A percentile compares a stretch with the other conserved stretches of the same genome.
Evolutionary conservation across 2,113 vertebrate genomes (phyloP).

Genomic region (Melanotaenia duboulayi): DNA sequence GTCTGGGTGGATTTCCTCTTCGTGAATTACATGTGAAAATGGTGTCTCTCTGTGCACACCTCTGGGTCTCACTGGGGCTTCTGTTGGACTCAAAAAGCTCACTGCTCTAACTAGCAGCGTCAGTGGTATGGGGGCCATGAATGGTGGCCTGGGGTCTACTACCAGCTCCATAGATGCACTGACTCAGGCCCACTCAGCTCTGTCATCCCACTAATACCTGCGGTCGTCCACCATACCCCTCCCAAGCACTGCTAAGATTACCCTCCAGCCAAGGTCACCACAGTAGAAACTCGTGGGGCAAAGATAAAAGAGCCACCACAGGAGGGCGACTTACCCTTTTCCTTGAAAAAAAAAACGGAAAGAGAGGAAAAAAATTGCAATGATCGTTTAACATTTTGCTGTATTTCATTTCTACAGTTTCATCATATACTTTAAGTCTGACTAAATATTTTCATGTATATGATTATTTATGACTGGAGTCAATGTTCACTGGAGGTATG

Average conservation of each 20-base stretch:
- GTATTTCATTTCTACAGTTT: slow-evolving; percentile 78
- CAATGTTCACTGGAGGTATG: slow-evolving; percentile 75
- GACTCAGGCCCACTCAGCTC: slow-evolving; percentile 98
- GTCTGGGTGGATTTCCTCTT: slow-evolving; percentile 59
- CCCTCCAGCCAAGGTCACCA: slow-evolving; percentile 89
- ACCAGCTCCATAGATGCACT: slow-evolving; percentile 97
- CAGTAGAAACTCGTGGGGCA: slow-evolving; percentile 89
- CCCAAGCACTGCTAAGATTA: slow-evolving; percentile 98
- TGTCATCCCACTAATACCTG: slow-evolving; percentile 94
- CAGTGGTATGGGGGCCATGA: slow-evolving; percentile 95
- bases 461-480: slow-evolving; percentile 84
- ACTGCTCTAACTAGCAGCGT: slow-evolving; percentile 96
- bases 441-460: slow-evolving; percentile 85
- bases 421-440: slow-evolving; percentile 82
- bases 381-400: slow-evolving; percentile 77
- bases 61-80: slow-evolving; percentile 92
- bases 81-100: slow-evolving; percentile 94
- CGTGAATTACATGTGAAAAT: slow-evolving; percentile 55
- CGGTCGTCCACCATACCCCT: slow-evolving; percentile 77
- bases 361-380: slow-evolving; percentile 79
- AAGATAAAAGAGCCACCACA: slow-evolving; percentile 56
- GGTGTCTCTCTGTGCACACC: slow-evolving; percentile 94
- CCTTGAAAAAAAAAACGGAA: slow-evolving; percentile 61
- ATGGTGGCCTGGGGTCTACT: slow-evolving; percentile 92
- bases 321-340: slow-evolving; percentile 69